Conservation (phyloP, 2,113 vertebrate genomes). For the Chaetorhynchus papuensis region DNA sequence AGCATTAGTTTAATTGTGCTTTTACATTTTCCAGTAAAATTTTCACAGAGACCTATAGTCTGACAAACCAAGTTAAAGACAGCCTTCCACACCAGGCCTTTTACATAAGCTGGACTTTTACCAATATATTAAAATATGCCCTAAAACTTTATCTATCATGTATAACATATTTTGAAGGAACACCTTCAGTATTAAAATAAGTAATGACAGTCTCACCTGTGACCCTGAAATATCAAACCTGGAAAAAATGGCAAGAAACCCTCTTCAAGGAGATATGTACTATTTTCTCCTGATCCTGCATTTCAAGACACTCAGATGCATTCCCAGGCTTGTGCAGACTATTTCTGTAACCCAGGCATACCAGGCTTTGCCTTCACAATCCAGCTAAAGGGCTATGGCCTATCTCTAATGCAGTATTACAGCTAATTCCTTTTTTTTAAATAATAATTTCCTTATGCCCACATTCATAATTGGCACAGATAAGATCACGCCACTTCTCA, state of each 20-base stretch:
- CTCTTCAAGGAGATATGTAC: background rate
- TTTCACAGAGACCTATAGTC: background rate
- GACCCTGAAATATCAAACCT: background rate
- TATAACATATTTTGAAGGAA: background rate
- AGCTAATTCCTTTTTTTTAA: background rate
- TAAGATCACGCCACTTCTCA: background rate
- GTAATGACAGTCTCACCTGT: background rate
- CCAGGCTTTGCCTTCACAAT: background rate
- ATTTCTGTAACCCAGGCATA: background rate
- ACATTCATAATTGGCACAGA: background rate
- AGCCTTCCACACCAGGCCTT: background rate
- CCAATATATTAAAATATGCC: background rate
- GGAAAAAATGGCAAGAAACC: background rate
- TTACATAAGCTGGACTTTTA: background rate
- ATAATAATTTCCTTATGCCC: background rate
- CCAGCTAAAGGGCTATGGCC: background rate
- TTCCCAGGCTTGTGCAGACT: background rate
- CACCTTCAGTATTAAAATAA: background rate
- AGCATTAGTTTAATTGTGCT: conserved; percentile 20
- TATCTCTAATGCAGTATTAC: background rate
- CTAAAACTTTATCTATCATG: background rate
- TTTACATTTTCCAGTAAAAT: conserved; percentile 29
- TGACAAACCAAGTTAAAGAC: conserved; percentile 4
- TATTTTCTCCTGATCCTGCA: background rate
- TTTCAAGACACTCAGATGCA: background rate